phyloP scores from a whole-genome alignment of 2,113 vertebrate species.

The Ceyx margarethae region DNA sequence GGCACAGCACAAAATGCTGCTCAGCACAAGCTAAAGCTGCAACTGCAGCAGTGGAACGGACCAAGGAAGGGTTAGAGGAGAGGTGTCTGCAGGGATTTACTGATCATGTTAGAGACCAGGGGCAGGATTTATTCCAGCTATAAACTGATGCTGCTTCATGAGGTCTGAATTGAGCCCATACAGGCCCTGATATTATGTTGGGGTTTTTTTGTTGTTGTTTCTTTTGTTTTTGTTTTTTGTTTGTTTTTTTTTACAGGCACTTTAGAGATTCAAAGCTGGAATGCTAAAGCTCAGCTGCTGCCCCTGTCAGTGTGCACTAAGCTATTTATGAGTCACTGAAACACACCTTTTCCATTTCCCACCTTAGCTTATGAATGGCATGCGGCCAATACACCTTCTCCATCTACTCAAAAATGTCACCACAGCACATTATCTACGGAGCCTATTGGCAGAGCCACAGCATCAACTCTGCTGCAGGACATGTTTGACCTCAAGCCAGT shows the following conservation, averaged over 20 bases:
- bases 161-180: not conserved
- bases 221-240: no score
- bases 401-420: not conserved
- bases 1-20: not conserved
- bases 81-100: not conserved
- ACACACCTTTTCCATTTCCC: constrained; percentile 25
- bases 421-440: not conserved
- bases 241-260: not conserved
- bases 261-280: not conserved
- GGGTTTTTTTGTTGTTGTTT: no score
- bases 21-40: not conserved
- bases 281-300: not conserved
- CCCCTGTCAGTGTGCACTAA: not conserved
- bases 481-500: not conserved
- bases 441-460: not conserved
- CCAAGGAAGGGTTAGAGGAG: not conserved
- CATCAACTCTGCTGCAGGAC: not conserved
- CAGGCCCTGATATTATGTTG: not conserved
- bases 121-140: not conserved
- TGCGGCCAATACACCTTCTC: not conserved
- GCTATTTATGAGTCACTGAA: constrained; percentile 36
- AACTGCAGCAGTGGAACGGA: not conserved
- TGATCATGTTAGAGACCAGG: not conserved
- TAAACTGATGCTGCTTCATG: not conserved
- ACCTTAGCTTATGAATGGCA: constrained; percentile 11